Conservation (phyloP, 2,888 invertebrate species). For the Tetramorium bicarinatum region DNA sequence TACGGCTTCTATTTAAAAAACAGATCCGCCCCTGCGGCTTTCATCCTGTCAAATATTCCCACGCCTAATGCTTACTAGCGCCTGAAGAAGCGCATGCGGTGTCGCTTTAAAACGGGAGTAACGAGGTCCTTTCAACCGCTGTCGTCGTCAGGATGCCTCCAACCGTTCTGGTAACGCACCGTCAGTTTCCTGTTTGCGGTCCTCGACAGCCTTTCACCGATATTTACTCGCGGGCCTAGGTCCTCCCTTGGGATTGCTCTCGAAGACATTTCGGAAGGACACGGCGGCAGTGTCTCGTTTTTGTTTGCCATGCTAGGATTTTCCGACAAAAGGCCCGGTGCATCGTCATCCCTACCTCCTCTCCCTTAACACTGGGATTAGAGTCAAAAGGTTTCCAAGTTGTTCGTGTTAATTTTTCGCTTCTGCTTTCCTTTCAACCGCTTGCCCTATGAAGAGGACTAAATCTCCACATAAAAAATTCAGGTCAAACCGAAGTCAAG, state of each 20-base stretch:
- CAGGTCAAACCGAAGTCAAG: constrained; percentile 50
- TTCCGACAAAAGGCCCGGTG: constrained; percentile 74
- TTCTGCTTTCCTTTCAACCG: constrained; percentile 33
- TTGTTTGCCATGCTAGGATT: constrained; percentile 76
- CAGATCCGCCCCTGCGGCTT: constrained; percentile 27
- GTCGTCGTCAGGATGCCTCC: constrained; percentile 54
- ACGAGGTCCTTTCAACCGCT: constrained; percentile 55
- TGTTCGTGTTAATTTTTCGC: constrained; percentile 75
- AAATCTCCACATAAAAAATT: constrained; percentile 44
- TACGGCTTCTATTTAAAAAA: constrained; percentile 5
- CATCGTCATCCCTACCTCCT: constrained; percentile 20
- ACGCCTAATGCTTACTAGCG: constrained; percentile 52
- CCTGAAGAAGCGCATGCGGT: constrained; percentile 54
- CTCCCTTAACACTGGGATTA: constrained; percentile 60
- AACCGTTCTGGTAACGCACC: constrained; percentile 56
- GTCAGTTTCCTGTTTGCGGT: constrained; percentile 70
- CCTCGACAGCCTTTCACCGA: constrained; percentile 66
- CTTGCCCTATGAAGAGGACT: constrained; percentile 14
- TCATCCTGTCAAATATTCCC: constrained; percentile 56
- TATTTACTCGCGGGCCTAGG: constrained; percentile 72
- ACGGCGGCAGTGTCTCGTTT: constrained; percentile 71
- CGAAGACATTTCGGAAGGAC: constrained; percentile 71
- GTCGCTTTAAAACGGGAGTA: constrained; percentile 70
- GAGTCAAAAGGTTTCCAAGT: constrained; percentile 57
- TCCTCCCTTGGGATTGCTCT: constrained; percentile 58